These are phyloP conservation scores for Ariolimax columbianus DNA, from an alignment of 2,888 invertebrate genomes.

Conservation along the genomic window DNA sequence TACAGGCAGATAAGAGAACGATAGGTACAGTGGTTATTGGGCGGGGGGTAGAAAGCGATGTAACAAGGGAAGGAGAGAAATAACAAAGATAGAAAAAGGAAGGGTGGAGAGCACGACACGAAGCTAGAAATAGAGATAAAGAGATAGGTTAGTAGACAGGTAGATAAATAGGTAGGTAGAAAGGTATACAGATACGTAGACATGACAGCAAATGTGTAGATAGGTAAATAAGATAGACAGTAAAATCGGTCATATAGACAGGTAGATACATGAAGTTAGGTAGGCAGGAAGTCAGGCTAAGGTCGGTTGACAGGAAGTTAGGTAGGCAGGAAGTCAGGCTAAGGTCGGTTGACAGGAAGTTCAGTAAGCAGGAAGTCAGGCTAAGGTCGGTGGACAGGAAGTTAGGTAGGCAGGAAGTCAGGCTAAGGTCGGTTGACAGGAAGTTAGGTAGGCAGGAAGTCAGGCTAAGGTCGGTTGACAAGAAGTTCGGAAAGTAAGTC, in stretches of 20 bases:
- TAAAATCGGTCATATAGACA: not conserved
- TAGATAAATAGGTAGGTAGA: not conserved
- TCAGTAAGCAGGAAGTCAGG: not conserved
- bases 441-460: too few relatives aligned
- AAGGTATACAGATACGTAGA: not conserved
- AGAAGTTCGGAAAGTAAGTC: too few relatives aligned
- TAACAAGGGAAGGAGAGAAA: not conserved
- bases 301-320: too few relatives aligned
- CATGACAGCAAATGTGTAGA: not conserved
- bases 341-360: too few relatives aligned
- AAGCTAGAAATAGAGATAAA: not conserved
- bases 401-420: not conserved
- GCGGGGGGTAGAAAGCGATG: not conserved
- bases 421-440: too few relatives aligned
- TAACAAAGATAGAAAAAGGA: not conserved
- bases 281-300: too few relatives aligned
- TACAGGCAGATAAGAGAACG: not conserved
- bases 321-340: too few relatives aligned
- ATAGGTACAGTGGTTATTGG: not conserved
- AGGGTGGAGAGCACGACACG: not conserved
- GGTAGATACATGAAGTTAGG: not conserved
- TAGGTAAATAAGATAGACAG: not conserved
- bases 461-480: too few relatives aligned
- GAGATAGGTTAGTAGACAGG: not conserved
- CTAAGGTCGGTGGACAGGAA: not conserved